phyloP scores from a whole-genome alignment of 35 echinoderm and acorn worm species.

The Lytechinus pictus region DNA sequence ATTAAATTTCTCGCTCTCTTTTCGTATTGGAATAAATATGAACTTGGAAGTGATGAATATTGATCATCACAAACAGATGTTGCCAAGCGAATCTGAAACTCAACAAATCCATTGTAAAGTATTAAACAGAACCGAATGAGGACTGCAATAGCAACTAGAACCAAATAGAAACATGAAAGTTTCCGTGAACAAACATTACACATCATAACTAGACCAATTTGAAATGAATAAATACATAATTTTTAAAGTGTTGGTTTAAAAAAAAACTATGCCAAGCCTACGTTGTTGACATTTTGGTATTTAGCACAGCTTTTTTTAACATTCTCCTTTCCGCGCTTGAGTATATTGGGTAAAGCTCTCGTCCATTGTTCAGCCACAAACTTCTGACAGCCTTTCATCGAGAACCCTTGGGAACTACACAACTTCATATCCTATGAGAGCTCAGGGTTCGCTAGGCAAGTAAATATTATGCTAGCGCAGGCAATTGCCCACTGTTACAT shows the following conservation, averaged over 20 bases:
- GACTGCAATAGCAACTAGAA: neutral
- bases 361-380: neutral
- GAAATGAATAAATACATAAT: neutral
- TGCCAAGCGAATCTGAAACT: neutral
- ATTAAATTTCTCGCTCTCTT: neutral
- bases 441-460: neutral
- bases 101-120: neutral
- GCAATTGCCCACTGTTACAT: neutral
- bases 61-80: constrained; percentile 4
- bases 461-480: neutral
- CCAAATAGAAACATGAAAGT: neutral
- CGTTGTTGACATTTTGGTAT: neutral
- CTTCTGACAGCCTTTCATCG: neutral
- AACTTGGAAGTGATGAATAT: constrained; percentile 5
- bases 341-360: neutral
- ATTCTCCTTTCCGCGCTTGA: neutral
- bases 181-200: neutral
- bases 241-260: neutral
- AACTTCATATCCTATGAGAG: neutral
- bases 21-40: neutral
- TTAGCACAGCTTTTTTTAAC: neutral
- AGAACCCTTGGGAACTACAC: neutral
- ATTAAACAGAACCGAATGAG: neutral
- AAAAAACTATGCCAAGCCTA: neutral
- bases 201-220: neutral